These are phyloP conservation scores for Dioctria linearis DNA, from an alignment of 2,888 invertebrate genomes.

Conservation along the genomic window DNA sequence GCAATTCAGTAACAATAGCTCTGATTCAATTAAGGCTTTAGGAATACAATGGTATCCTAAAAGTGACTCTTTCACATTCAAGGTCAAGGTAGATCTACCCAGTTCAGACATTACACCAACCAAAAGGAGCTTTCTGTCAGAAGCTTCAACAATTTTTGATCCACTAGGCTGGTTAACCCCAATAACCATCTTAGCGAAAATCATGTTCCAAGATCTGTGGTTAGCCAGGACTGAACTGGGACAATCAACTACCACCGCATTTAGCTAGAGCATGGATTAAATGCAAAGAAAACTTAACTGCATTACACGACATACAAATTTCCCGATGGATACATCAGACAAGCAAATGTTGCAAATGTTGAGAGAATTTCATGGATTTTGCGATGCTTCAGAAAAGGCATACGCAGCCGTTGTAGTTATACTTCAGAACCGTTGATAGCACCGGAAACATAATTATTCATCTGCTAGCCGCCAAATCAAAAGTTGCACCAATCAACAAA, in stretches of 20 bases:
- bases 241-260: no score
- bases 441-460: background rate
- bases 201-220: no score
- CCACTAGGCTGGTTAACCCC: background rate
- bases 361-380: background rate
- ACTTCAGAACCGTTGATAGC: background rate
- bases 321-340: background rate
- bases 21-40: no score
- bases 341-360: background rate
- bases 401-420: background rate
- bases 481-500: background rate
- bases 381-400: background rate
- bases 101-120: no score
- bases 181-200: constrained; percentile 10
- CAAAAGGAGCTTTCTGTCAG: no score
- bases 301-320: background rate
- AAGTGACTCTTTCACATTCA: no score
- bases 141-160: background rate
- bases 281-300: background rate
- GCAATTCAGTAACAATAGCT: no score
- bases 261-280: background rate
- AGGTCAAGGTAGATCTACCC: no score
- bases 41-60: no score
- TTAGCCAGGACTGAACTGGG: no score
- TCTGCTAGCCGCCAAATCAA: background rate